These are phyloP conservation scores for Macroglossus sobrinus DNA, from an alignment of 2,113 vertebrate genomes.

Conservation along the genomic window DNA sequence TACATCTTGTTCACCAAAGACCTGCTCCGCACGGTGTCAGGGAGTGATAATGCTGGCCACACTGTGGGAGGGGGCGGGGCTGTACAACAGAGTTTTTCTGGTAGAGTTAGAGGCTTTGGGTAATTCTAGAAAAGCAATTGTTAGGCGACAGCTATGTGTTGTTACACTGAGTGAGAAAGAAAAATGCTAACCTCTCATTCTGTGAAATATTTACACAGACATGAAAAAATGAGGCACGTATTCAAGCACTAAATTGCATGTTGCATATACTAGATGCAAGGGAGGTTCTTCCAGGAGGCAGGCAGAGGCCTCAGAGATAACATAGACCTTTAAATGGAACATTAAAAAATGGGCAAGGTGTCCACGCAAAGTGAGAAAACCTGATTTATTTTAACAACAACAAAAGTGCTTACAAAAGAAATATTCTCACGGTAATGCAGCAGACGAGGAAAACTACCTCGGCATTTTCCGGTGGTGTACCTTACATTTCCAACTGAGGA, in stretches of 20 bases:
- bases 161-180: background rate
- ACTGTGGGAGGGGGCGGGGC: background rate
- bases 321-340: background rate
- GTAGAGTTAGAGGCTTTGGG: background rate
- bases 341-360: background rate
- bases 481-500: background rate
- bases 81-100: background rate
- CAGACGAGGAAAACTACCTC: background rate
- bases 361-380: background rate
- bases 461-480: background rate
- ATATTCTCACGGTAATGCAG: background rate
- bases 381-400: background rate
- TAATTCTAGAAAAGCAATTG: background rate
- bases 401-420: background rate
- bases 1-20: background rate
- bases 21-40: no score
- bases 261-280: background rate
- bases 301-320: background rate
- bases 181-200: background rate
- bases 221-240: background rate
- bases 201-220: background rate
- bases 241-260: background rate
- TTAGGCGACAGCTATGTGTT: background rate
- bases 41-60: background rate
- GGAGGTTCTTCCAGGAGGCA: background rate